Evolutionary conservation across 2,113 vertebrate genomes (phyloP), one percentile per base, ranked within the genome.

Genomic region (Octodon degus): DNA sequence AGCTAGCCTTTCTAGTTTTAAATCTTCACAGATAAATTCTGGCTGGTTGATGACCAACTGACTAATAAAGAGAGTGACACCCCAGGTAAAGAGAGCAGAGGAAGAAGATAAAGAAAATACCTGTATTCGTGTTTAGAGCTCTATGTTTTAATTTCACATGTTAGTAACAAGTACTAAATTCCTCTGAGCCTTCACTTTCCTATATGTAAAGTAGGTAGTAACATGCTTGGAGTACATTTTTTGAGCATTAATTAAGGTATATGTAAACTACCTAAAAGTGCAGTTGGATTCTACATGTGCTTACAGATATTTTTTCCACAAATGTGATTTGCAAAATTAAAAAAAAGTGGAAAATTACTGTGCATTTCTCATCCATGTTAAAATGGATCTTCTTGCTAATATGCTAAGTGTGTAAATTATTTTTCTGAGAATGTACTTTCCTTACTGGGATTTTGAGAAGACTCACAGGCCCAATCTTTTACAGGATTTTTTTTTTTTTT

Each of bases 201-300:
- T 37, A 22, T 62, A 53, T 32, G 12, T 70, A 87, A 76, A 93
- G 4, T 43, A 30, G 37, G 62, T 65, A 86, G 72, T 58, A 80
- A 76, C 3, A 1, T 43, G 17, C 43, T 63, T 60, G 17, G 5
- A 81, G 40, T 12, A 32, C 50, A 50, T 6, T 93, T 85, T 81
- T 70, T 77, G 55, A 74, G n/a, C 27, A 94, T 86, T 70, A 94
- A 74, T 25, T 47, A n/a, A 93, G 76, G 70, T 6, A 32, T 65
- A 16, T 62, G 16, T 77, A 85, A 96, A 94, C n/a, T 14, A 81
- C 19, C 27, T 89, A 50, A 62, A 89, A 63, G 81, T 63, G 6
- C 20, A 32, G 68, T 82, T 63, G 43, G 47, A 17, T 53, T 6
- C 53, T 19, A 77, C 5, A 89, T 47, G 2, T 53, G 9, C 19